A percentile compares a stretch with the other conserved stretches of the same genome.
Evolutionary conservation across 1,140 invertebrate species (phyloP).

Genomic region (Cotesia vestalis): DNA sequence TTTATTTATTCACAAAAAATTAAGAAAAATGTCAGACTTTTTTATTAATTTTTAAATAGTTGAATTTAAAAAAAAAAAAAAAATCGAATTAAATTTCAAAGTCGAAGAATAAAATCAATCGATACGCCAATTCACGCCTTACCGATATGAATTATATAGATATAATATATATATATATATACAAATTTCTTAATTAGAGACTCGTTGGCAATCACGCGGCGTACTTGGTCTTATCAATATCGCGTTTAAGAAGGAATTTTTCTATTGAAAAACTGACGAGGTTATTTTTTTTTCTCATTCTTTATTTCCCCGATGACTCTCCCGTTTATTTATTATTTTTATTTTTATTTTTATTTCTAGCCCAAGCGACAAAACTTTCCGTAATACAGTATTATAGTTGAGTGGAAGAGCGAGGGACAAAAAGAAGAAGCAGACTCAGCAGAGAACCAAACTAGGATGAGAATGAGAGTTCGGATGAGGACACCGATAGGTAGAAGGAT

Average conservation of each 20-base stretch:
- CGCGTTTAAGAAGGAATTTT: conserved; percentile 19
- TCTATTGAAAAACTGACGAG: conserved; percentile 28
- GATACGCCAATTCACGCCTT: background rate
- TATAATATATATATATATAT: no score
- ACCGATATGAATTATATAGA: no score
- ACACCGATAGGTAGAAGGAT: no score
- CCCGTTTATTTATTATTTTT: background rate
- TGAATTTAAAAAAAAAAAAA: no score
- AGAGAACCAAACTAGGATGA: no score
- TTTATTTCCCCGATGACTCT: background rate
- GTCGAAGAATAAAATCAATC: background rate
- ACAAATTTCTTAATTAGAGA: conserved; percentile 29
- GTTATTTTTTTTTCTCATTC: conserved; percentile 16
- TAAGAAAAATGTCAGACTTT: background rate
- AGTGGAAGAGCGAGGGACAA: no score
- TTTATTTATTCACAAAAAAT: background rate
- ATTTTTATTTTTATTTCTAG: no score
- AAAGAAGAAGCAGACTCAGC: no score
- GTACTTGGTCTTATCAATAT: conserved; percentile 14
- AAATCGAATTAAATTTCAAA: no score
- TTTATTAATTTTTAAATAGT: no score
- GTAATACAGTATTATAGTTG: background rate
- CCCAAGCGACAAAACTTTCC: conserved; percentile 10
- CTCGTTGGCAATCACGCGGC: conserved; percentile 27
- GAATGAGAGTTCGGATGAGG: no score